Evolutionary conservation across 2,797 vertebrate species (phyloP), one percentile per base, ranked within the genome.

Genomic region (Acridotheres tristis): DNA sequence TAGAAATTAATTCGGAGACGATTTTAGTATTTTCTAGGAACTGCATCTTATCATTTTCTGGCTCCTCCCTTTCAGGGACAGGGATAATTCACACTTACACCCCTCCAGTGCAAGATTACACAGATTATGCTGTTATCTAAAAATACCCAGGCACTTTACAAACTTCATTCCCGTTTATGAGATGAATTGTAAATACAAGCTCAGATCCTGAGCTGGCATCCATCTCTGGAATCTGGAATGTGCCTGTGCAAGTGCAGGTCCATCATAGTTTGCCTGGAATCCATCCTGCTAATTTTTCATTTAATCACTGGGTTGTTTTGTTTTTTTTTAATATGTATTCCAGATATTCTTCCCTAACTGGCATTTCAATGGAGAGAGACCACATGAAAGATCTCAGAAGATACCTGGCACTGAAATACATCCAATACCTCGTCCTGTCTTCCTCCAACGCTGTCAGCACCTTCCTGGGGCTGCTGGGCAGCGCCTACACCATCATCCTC

Each of bases 331-430:
- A 4, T 58, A 5, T 54, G 10, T 36, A 13, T 91, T 95, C 55
- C 15, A 97, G 96, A 48, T 96, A 69, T 61, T 73, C 81, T 50
- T 88, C 74, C 36, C 63, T 92, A 26, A 55, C 32, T 8, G 43
- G 58, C 58, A 57, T 96, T 91, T 93, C 85, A 25, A 83, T 85
- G 94, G 77, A 95, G 38, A 81, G 92, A 88, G 96, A 95, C 89
- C 96, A 98, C 82, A 94, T 98, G 96, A 96, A 92, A 63, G 86
- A 97, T 92, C 96, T 98, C 34, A 96, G 97, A 27, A 96, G 97
- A 32, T 98, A 98, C 95, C 82, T 98, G n/a, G 92, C 97, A 47
- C 96, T 98, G 71, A 99, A 98, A 93, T 97, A 98, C 14, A 89
- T 98, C 91, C 98, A 97, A 1, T 97, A 98, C 88, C 96, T 98